These are phyloP conservation scores for Dasysyrphus albostriatus DNA, from an alignment of 2,888 invertebrate genomes.

Conservation along the genomic window DNA sequence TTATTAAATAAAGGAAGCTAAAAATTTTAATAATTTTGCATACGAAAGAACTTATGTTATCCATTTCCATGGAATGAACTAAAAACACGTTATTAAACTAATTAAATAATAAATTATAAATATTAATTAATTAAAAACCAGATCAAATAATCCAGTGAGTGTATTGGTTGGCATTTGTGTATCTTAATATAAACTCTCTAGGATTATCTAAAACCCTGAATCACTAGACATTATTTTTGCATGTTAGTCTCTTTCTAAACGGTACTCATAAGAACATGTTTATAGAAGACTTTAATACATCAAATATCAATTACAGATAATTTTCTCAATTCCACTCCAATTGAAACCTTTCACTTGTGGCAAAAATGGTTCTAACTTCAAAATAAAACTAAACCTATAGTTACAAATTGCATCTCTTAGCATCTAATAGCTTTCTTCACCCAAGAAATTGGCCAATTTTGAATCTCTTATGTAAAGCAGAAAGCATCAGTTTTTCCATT, in stretches of 20 bases:
- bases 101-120: not conserved
- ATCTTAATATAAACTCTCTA: too few species aligned
- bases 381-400: not conserved
- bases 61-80: not conserved
- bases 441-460: constrained; percentile 30
- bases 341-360: constrained; percentile 21
- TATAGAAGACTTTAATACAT: not conserved
- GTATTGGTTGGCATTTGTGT: too few species aligned
- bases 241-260: not conserved
- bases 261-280: not conserved
- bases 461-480: constrained; percentile 40
- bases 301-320: constrained; percentile 11
- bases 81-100: not conserved
- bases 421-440: constrained; percentile 1
- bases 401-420: constrained; percentile 9
- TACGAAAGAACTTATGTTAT: too few species aligned
- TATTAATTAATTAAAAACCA: too few species aligned
- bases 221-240: not conserved
- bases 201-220: too few species aligned
- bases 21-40: too few species aligned
- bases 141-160: too few species aligned
- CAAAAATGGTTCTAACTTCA: not conserved
- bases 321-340: constrained; percentile 19
- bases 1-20: too few species aligned
- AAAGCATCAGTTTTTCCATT: constrained; percentile 27